A percentile compares a stretch with the other conserved stretches of the same genome.
phyloP scores from a whole-genome alignment of 2,113 vertebrate genomes.

The Ursus arctos region DNA sequence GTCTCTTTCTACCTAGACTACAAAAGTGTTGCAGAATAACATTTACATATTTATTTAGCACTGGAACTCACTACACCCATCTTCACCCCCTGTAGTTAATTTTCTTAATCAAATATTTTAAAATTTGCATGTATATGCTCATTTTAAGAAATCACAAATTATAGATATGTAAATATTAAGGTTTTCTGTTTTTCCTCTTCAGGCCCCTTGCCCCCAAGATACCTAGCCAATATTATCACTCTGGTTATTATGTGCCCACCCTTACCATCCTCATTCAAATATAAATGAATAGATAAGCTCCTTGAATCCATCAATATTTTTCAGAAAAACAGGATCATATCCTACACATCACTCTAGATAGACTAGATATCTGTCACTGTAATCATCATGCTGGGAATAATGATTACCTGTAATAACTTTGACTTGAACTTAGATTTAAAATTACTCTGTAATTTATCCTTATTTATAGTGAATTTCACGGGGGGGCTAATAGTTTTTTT shows the following conservation, averaged over 20 bases:
- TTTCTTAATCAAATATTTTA: constrained; percentile 36
- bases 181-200: neutral
- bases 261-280: neutral
- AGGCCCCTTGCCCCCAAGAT: neutral
- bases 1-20: neutral
- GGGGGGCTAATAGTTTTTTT: neutral
- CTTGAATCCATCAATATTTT: neutral
- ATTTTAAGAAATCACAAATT: neutral
- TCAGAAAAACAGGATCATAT: constrained; percentile 32
- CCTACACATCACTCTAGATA: neutral
- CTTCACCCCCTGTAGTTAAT: neutral
- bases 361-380: neutral
- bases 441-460: neutral
- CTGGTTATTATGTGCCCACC: neutral
- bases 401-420: neutral
- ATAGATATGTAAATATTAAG: constrained; percentile 2
- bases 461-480: neutral
- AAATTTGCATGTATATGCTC: neutral
- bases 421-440: neutral
- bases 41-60: constrained; percentile 2
- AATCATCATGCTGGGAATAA: neutral
- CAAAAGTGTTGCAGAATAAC: neutral
- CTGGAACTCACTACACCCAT: neutral
- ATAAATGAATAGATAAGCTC: neutral
- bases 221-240: neutral